Conservation (phyloP, 2,113 vertebrate species). For the Uria lomvia region DNA sequence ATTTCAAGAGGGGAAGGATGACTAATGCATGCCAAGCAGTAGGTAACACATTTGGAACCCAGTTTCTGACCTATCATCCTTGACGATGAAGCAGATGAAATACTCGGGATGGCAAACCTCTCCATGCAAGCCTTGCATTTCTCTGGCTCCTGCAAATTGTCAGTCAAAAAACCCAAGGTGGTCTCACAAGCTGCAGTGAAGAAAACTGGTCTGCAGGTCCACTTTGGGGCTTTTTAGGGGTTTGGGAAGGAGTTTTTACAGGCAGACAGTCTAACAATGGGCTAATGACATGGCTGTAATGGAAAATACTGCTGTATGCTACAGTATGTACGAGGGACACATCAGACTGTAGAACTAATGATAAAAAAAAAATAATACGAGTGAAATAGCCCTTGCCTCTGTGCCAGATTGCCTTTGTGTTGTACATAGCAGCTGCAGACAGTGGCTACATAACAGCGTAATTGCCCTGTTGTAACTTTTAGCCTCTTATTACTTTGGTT, state of each 20-base stretch:
- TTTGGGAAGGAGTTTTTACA: background rate
- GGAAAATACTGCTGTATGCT: background rate
- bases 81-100: background rate
- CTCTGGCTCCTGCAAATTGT: background rate
- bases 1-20: constrained; percentile 19
- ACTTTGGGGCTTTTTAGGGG: background rate
- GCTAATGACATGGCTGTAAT: background rate
- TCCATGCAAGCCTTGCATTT: background rate
- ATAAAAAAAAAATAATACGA: background rate
- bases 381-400: background rate
- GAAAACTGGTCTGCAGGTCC: background rate
- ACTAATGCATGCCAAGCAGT: constrained; percentile 31
- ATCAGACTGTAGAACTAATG: background rate
- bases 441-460: background rate
- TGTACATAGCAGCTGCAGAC: background rate
- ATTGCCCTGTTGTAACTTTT: constrained; percentile 1
- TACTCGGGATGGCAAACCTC: background rate
- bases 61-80: background rate
- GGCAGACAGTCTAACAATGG: background rate
- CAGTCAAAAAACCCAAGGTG: background rate
- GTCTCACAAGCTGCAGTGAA: background rate
- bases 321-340: background rate
- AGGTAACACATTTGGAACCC: background rate
- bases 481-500: background rate
- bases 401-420: background rate